Evolutionary conservation across 1,140 invertebrate species (phyloP).

Genomic region (Monochamus saltuarius): DNA sequence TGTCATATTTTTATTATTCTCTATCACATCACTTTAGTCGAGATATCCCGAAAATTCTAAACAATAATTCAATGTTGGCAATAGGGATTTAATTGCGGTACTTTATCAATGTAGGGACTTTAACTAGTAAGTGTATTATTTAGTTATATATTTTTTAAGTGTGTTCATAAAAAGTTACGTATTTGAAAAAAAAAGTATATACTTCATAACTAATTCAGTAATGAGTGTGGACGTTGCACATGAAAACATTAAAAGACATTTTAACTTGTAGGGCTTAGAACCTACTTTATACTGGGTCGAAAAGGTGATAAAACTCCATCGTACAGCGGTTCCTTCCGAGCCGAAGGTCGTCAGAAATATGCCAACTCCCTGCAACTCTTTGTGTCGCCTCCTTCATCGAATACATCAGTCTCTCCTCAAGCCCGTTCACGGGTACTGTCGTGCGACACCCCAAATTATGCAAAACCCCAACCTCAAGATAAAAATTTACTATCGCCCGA

Average conservation of each 20-base stretch:
- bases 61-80: too few species aligned
- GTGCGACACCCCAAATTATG: conserved; percentile 45
- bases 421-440: conserved; percentile 46
- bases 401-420: conserved; percentile 50
- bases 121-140: too few species aligned
- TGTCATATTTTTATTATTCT: too few species aligned
- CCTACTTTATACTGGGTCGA: conserved; percentile 72
- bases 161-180: too few species aligned
- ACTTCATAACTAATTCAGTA: too few species aligned
- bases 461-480: conserved; percentile 45
- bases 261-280: conserved; percentile 69
- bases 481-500: conserved; percentile 60
- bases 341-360: conserved; percentile 38
- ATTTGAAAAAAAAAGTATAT: too few species aligned
- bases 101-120: too few species aligned
- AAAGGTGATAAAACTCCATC: conserved; percentile 50
- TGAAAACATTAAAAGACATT: not conserved
- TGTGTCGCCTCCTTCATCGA: conserved; percentile 57
- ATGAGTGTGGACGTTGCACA: too few species aligned
- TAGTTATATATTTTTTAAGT: too few species aligned
- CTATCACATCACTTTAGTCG: too few species aligned
- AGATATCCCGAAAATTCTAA: too few species aligned
- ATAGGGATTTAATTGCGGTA: too few species aligned
- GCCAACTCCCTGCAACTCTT: conserved; percentile 58
- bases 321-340: conserved; percentile 42